Evolutionary conservation across 1,140 invertebrate species (phyloP).

Genomic region (Nephila pilipes): DNA sequence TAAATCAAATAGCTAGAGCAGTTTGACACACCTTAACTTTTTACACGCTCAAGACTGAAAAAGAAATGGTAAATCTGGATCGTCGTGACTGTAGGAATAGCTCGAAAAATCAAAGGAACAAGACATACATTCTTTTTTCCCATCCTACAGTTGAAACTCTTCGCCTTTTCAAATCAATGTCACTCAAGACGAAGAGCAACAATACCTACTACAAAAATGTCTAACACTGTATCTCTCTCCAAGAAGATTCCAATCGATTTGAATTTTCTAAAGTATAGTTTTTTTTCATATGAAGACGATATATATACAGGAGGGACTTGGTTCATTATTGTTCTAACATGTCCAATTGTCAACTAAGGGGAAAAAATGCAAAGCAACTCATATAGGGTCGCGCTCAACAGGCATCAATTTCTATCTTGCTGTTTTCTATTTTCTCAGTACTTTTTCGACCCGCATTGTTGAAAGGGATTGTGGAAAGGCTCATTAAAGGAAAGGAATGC

Average conservation of each 20-base stretch:
- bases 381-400: constrained; percentile 21
- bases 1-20: neutral
- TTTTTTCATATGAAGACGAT: constrained; percentile 23
- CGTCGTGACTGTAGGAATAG: neutral
- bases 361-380: neutral
- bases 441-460: neutral
- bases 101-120: constrained; percentile 4
- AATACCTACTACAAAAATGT: constrained; percentile 56
- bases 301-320: neutral
- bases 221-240: neutral
- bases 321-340: neutral
- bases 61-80: neutral
- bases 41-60: neutral
- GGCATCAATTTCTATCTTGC: neutral
- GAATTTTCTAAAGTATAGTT: constrained; percentile 1
- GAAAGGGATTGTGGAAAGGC: neutral
- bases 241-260: constrained; percentile 35
- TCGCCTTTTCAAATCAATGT: constrained; percentile 48
- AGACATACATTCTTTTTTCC: neutral
- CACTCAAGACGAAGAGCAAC: constrained; percentile 13
- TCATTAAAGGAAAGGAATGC: neutral
- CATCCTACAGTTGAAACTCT: neutral
- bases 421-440: neutral
- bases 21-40: neutral
- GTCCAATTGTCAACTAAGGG: constrained; percentile 11